Conservation (phyloP, 2,888 invertebrate species). For the Microplitis manilae region DNA sequence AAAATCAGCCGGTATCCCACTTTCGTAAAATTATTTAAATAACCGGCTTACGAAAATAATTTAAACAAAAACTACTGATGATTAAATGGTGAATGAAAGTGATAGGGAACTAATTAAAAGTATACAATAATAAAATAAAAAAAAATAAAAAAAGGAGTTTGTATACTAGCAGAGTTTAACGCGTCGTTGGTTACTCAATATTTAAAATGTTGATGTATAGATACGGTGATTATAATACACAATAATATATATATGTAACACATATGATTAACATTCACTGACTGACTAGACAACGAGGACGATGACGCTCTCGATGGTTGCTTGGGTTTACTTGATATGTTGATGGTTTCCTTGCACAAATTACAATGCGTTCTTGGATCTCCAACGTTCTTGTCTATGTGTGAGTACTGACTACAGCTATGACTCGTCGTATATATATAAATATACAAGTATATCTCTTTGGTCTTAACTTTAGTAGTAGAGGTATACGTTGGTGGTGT, state of each 20-base stretch:
- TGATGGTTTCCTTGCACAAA: not conserved
- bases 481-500: conserved; percentile 14
- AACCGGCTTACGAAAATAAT: not conserved
- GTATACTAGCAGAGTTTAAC: not conserved
- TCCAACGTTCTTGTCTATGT: not conserved
- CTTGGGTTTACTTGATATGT: not conserved
- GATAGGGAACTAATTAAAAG: not conserved
- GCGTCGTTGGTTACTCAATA: not conserved
- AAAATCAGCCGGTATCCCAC: not conserved
- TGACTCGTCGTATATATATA: not conserved
- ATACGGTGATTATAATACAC: not conserved
- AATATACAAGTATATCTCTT: not conserved
- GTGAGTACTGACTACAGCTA: not conserved
- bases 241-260: not conserved
- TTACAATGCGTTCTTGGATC: not conserved
- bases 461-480: not conserved
- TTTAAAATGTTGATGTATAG: not conserved
- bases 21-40: not conserved
- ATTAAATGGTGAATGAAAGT: not conserved
- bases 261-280: conserved; percentile 1
- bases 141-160: not conserved
- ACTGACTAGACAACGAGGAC: not conserved
- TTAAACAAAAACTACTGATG: not conserved
- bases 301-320: not conserved
- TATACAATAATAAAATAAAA: not conserved